These are phyloP conservation scores for Apteryx owenii DNA, from an alignment of 2,113 vertebrate genomes.

Conservation along the genomic window DNA sequence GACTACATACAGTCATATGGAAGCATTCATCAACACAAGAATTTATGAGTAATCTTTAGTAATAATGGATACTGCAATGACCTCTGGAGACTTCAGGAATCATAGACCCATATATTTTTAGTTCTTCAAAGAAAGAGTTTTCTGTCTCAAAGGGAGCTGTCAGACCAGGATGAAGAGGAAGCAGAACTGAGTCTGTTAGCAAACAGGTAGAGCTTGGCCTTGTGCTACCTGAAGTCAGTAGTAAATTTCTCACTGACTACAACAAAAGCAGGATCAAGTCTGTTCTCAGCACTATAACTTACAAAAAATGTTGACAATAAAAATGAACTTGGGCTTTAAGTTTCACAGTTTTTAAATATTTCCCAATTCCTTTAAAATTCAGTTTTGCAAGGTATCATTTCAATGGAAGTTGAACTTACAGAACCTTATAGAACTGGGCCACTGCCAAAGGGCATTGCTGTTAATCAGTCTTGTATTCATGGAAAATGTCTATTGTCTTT, in stretches of 20 bases:
- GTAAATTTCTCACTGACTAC: not conserved
- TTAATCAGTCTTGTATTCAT: not conserved
- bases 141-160: not conserved
- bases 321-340: not conserved
- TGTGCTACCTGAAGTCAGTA: not conserved
- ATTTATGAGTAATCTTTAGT: constrained; percentile 37
- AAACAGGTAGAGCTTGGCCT: not conserved
- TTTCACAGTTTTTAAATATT: not conserved
- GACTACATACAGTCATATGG: constrained; percentile 27
- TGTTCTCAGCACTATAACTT: not conserved
- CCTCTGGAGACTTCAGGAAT: not conserved
- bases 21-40: constrained; percentile 20
- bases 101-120: not conserved
- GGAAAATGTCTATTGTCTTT: constrained; percentile 42
- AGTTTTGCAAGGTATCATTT: constrained; percentile 9
- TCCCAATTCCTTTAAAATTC: constrained; percentile 1
- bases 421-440: not conserved
- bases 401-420: not conserved
- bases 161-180: not conserved
- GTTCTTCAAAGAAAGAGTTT: not conserved
- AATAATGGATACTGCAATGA: not conserved
- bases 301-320: not conserved
- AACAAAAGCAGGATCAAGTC: not conserved
- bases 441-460: constrained; percentile 10
- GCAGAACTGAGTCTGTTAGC: not conserved